Evolutionary conservation across 2,113 vertebrate species (phyloP).

Genomic region (Galeopterus variegatus): DNA sequence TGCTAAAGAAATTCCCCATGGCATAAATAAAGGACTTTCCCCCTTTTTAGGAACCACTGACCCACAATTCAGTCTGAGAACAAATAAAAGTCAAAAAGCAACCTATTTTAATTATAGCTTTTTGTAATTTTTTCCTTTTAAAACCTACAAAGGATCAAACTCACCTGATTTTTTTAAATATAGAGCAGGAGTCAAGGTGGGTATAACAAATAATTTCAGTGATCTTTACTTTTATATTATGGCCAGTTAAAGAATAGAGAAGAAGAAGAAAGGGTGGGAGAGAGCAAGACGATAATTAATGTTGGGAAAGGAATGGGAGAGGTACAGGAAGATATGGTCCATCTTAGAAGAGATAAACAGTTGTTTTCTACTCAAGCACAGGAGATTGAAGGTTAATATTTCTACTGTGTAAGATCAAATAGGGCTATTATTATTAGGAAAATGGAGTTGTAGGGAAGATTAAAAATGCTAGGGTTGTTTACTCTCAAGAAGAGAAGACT

Average conservation of each 20-base stretch:
- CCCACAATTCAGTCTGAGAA: conserved; percentile 12
- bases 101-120: not conserved
- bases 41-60: not conserved
- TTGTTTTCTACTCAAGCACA: conserved; percentile 39
- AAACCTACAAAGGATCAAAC: conserved; percentile 26
- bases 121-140: not conserved
- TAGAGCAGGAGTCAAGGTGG: conserved; percentile 12
- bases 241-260: not conserved
- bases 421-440: conserved; percentile 23
- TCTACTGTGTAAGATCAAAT: not conserved
- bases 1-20: conserved; percentile 27
- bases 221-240: conserved; percentile 29
- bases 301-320: not conserved
- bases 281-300: conserved; percentile 10
- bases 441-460: not conserved
- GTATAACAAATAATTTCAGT: conserved; percentile 36
- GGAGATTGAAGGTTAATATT: conserved; percentile 29
- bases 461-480: not conserved
- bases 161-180: conserved; percentile 22
- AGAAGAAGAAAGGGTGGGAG: not conserved
- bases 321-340: not conserved
- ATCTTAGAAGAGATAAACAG: conserved; percentile 2
- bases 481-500: not conserved
- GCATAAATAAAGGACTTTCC: not conserved
- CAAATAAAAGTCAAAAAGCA: conserved; percentile 41